Conservation (phyloP, 2,113 vertebrate species). For the Alaudala cheleensis region DNA sequence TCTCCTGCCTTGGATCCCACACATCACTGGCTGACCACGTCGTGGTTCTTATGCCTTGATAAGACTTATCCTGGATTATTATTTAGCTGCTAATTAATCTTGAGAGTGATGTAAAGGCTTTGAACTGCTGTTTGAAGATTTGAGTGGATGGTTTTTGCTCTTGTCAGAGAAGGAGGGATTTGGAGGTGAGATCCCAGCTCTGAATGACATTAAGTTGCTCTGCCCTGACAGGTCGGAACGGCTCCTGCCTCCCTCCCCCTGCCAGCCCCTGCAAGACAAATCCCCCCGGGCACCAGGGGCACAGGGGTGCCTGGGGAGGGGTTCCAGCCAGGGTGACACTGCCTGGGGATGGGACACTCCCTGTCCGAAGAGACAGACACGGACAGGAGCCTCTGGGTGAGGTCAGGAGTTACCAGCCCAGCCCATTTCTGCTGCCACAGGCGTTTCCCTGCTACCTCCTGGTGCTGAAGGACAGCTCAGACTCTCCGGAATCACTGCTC, state of each 20-base stretch:
- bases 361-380: accelerated
- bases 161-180: not conserved
- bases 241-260: not conserved
- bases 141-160: constrained; percentile 4
- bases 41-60: not conserved
- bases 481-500: not conserved
- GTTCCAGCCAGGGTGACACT: not conserved
- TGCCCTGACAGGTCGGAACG: not conserved
- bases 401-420: not conserved
- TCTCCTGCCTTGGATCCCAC: not conserved
- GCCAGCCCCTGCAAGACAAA: not conserved
- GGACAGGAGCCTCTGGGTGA: not conserved
- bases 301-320: not conserved
- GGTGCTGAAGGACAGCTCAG: not conserved
- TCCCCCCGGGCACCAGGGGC: not conserved
- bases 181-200: not conserved
- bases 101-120: constrained; percentile 23
- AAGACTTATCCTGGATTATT: constrained; percentile 48
- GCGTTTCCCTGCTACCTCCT: accelerated
- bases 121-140: constrained; percentile 25
- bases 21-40: not conserved
- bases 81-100: constrained; percentile 43
- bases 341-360: not conserved
- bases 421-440: not conserved
- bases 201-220: not conserved